Percentiles rank a stretch among this genome's conserved stretches.
phyloP scores from a whole-genome alignment of 2,113 vertebrate genomes.

The Gymnogyps californianus region DNA sequence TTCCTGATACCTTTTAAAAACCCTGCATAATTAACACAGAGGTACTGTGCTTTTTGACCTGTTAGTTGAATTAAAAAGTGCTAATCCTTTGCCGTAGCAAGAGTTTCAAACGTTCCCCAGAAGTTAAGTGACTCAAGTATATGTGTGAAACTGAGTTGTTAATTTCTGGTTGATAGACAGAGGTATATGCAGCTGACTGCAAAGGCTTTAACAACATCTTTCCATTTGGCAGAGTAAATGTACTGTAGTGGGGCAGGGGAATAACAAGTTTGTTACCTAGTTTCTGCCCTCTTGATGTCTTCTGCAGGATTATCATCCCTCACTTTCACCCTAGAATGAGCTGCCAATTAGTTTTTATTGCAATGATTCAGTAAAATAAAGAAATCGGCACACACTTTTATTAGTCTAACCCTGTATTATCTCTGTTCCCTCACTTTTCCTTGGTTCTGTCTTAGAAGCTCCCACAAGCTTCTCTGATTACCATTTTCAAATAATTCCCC shows the following conservation, averaged over 20 bases:
- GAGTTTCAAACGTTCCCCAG: not conserved
- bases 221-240: not conserved
- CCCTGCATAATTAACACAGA: not conserved
- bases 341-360: not conserved
- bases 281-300: not conserved
- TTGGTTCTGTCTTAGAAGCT: not conserved
- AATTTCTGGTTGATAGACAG: not conserved
- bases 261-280: not conserved
- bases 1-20: not conserved
- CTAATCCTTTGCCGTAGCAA: not conserved
- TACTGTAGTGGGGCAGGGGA: not conserved
- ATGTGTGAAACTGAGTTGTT: not conserved
- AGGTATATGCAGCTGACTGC: not conserved
- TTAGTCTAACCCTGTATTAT: not conserved
- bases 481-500: not conserved
- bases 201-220: not conserved
- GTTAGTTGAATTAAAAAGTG: not conserved
- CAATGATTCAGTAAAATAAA: not conserved
- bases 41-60: not conserved
- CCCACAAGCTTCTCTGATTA: not conserved
- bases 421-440: not conserved
- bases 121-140: not conserved
- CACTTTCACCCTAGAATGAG: not conserved
- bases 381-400: not conserved
- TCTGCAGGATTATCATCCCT: not conserved